Evolutionary conservation across 2,888 invertebrate genomes (phyloP).

Genomic region (Lycocerus yunnanus): DNA sequence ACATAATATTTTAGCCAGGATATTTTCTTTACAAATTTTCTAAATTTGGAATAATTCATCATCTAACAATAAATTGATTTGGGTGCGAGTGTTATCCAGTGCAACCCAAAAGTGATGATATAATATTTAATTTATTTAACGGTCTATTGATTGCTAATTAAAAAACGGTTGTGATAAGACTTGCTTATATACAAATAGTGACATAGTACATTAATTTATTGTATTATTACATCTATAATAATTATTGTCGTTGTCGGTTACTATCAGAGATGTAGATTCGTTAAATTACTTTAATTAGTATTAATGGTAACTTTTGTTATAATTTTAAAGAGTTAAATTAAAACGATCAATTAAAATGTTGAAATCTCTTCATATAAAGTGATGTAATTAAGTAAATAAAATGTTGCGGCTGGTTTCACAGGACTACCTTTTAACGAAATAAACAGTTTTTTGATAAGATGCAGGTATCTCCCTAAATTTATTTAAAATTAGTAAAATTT

Average conservation of each 20-base stretch:
- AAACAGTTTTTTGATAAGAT: background rate
- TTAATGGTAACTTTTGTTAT: background rate
- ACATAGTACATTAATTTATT: background rate
- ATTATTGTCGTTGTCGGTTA: background rate
- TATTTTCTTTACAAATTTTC: background rate
- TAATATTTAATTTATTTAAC: background rate
- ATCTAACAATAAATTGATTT: background rate
- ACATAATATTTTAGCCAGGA: background rate
- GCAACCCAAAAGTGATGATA: background rate
- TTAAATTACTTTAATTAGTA: background rate
- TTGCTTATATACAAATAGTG: background rate
- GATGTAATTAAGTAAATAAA: background rate
- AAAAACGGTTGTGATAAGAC: background rate
- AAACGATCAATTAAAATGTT: background rate
- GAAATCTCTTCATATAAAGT: background rate
- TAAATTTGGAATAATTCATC: background rate
- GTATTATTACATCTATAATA: too few relatives aligned
- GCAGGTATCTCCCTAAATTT: background rate
- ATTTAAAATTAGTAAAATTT: background rate
- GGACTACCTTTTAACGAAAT: background rate
- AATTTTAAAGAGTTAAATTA: background rate
- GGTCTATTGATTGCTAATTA: background rate
- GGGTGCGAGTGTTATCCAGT: background rate
- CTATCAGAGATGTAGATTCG: background rate
- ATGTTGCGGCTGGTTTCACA: background rate